Base-by-base conservation (phyloP, 2,888 invertebrate genomes). In the Cotesia congregata region DNA sequence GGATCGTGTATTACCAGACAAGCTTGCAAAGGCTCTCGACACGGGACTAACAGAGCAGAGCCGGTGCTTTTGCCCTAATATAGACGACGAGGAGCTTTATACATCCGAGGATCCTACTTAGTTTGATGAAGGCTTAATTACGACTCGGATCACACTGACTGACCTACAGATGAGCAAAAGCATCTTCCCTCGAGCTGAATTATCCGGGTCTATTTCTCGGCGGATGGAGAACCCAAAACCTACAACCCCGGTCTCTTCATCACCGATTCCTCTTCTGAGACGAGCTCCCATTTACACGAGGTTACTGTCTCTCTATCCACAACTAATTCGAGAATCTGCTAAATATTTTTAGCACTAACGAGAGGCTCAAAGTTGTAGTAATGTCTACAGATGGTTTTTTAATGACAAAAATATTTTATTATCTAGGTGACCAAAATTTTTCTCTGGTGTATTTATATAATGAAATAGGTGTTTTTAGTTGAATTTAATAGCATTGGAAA, bases 91-190 rank as follows among this genome's bases (percentile, higher is more conserved):
- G 30, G 61, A 60, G 12, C 70, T 74, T 74, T 67, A 39, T 30
- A 61, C 40, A 61, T 62, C 60, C 41, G 62, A 38, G 59, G 71
- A 40, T 75, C 74, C 76, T 78, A 80, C 80, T 79, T 80, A 79
- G 80, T 77, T 74, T 79, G 79, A 80, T 80, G 81, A 81, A 79
- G 78, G 79, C 75, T 81, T 81, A 78, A 80, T 80, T 77, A 77
- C 77, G 75, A 67, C 74, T 69, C 68, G 72, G 76, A 72, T 77
- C 77, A 77, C 79, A 78, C 79, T 62, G 69, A 79, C 67, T 79
- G 81, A 80, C 78, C 79, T 74, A 79, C 68, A 73, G 76, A 74
- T 67, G 62, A 74, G 61, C 40, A 61, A 17, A 62, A 67, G 72
- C 65, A 61, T 60, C 74, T 64, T 40, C 70, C 30, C 71, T 17